Evolutionary conservation across 2,797 vertebrate genomes (phyloP), one percentile per base, ranked within the genome.

Genomic region (Decapterus maruadsi): DNA sequence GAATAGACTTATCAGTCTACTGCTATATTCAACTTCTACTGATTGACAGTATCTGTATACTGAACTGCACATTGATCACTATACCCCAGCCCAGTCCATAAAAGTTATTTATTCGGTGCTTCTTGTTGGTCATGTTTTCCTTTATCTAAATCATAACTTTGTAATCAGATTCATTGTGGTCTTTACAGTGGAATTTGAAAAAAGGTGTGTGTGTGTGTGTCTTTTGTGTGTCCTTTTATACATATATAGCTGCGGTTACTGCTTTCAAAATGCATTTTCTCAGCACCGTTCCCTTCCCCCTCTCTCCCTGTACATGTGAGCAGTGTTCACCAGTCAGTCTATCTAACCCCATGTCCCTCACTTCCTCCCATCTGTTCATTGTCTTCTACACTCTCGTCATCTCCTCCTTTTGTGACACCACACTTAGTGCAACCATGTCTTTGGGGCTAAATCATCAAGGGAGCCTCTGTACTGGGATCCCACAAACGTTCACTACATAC

Each of bases 341-440:
- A 12, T 63, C 67, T 65, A 46, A 65, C 29, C 20, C n/a, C 48
- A 19, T 16, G 34, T 77, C 43, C 12, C 54, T 60, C 60, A 63
- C 68, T 75, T 86, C 68, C 83, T 81, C 71, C 60, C 45, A 48
- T 46, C 70, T 40, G 2, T 9, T 68, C 55, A 65, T 70, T 67
- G 78, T 78, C 79, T 68, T 12, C 0, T 6, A 65, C 65, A 17
- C 36, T 69, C 31, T 79, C 29, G n/a, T 73, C 75, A 78, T 71
- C 70, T 79, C 82, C 84, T 84, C 5, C 69, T 81, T 85, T 58
- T 55, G 19, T 62, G 8, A 65, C 43, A 48, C 48, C 11, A 2
- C 5, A 22, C 29, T 8, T 66, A 48, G 26, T 26, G 26, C 40
- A 59, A 20, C 20, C n/a, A 36, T 45, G n/a, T 70, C 54, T 68